phyloP scores from a whole-genome alignment of 2,797 vertebrate genomes.

The Morelia viridis region DNA sequence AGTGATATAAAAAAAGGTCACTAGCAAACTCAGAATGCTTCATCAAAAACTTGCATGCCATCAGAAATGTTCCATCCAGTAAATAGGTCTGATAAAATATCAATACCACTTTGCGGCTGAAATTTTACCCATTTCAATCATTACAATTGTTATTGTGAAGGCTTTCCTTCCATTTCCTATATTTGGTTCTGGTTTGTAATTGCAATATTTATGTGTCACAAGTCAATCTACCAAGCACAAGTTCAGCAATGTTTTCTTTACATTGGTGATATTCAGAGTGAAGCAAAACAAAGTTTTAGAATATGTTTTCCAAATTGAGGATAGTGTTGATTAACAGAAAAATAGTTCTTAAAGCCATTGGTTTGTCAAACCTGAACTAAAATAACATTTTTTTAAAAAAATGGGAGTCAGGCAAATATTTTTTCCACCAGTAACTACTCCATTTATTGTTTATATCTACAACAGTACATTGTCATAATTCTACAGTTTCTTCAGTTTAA shows the following conservation, averaged over 20 bases:
- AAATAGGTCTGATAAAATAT: not conserved
- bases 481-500: not conserved
- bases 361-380: not conserved
- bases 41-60: not conserved
- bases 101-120: not conserved
- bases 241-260: conserved; percentile 6
- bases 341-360: not conserved
- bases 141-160: not conserved
- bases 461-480: not conserved
- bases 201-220: not conserved
- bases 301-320: not conserved
- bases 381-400: not conserved
- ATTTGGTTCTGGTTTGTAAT: not conserved
- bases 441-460: not conserved
- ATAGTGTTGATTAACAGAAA: not conserved
- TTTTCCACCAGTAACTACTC: not conserved
- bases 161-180: not conserved
- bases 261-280: conserved; percentile 25
- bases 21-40: not conserved
- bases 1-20: not conserved
- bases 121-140: not conserved
- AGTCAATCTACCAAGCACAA: conserved; percentile 2
- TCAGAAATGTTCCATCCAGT: not conserved
- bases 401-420: not conserved
- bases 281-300: conserved; percentile 15